Evolutionary conservation across 2,113 vertebrate genomes (phyloP).

Genomic region (Amphiprion ocellaris): DNA sequence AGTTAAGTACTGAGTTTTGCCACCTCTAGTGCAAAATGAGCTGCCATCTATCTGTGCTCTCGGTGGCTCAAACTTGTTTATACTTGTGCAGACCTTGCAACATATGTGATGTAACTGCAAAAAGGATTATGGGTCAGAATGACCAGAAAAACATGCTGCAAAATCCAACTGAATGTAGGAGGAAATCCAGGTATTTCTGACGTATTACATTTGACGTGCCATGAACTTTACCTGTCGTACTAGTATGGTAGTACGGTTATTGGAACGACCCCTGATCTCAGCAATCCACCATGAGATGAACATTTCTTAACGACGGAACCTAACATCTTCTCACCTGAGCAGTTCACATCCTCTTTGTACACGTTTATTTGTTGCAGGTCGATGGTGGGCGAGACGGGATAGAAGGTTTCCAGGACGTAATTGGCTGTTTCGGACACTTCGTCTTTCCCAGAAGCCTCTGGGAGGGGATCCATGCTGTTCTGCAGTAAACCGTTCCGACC

Average conservation of each 20-base stretch:
- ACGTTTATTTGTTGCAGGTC: slow-evolving; percentile 87
- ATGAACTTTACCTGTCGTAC: neutral
- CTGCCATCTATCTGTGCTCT: too few relatives aligned
- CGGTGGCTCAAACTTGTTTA: too few relatives aligned
- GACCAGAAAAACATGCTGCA: too few relatives aligned
- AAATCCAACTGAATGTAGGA: too few relatives aligned
- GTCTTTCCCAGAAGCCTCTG: slow-evolving; percentile 84
- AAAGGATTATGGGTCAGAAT: too few relatives aligned
- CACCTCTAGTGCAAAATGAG: too few relatives aligned
- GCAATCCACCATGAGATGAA: neutral
- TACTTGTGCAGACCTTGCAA: too few relatives aligned
- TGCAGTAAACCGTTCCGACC: slow-evolving; percentile 86
- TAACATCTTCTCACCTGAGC: slow-evolving; percentile 81
- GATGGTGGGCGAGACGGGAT: slow-evolving; percentile 92
- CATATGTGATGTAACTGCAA: too few relatives aligned
- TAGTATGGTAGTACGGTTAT: too few relatives aligned
- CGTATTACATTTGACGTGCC: neutral
- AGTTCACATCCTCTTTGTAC: slow-evolving; percentile 82
- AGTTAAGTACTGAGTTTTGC: too few relatives aligned
- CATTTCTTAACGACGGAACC: too few relatives aligned
- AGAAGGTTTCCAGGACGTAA: slow-evolving; percentile 88
- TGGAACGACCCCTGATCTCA: neutral
- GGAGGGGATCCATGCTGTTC: slow-evolving; percentile 85
- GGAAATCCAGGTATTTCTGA: too few relatives aligned
- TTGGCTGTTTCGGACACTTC: slow-evolving; percentile 86